Evolutionary conservation across 2,113 vertebrate species (phyloP).

Genomic region (Alexandromys fortis): DNA sequence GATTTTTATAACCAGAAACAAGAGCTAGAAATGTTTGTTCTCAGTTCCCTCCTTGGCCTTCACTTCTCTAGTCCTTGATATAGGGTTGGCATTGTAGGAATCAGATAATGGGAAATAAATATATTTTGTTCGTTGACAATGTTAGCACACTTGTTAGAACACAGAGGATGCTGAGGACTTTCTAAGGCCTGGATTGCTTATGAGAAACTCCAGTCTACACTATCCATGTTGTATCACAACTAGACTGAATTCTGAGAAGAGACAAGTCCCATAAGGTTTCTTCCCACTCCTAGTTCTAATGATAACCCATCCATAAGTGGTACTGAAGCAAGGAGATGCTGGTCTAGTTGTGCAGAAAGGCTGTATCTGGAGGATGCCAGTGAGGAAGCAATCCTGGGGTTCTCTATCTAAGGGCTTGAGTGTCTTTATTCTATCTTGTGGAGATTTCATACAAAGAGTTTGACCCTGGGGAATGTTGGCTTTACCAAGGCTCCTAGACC

Average conservation of each 20-base stretch:
- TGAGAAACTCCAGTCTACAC: neutral
- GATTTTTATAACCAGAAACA: neutral
- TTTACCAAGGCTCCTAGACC: neutral
- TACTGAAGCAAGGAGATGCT: neutral
- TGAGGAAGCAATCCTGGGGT: neutral
- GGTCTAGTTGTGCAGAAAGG: neutral
- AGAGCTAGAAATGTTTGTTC: neutral
- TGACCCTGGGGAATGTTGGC: neutral
- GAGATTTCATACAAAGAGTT: neutral
- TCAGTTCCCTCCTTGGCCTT: neutral
- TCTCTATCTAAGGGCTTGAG: neutral
- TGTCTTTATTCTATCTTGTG: neutral
- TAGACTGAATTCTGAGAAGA: neutral
- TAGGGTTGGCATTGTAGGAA: neutral
- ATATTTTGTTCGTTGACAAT: neutral
- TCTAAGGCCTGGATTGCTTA: neutral
- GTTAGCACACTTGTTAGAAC: neutral
- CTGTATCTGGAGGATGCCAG: neutral
- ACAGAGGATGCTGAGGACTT: neutral
- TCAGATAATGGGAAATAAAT: neutral
- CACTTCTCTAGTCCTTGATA: neutral
- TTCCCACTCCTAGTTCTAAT: neutral
- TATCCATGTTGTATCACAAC: neutral
- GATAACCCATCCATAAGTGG: neutral
- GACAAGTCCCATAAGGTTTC: neutral